Conservation (phyloP, 2,888 invertebrate species). For the Andrena camellia region DNA sequence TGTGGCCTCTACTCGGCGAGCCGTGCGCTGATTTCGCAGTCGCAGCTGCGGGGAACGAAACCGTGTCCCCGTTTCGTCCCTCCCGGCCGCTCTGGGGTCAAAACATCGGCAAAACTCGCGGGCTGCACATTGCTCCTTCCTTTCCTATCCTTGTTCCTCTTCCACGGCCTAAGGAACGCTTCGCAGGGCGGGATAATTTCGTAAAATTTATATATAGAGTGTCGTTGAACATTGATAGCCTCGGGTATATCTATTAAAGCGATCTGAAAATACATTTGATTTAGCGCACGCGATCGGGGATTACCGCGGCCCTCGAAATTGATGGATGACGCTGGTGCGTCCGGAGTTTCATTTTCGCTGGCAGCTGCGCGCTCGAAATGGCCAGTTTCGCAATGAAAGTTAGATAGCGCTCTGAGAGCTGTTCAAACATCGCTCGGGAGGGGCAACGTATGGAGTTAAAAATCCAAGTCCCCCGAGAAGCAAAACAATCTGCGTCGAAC, state of each 20-base stretch:
- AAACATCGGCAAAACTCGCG: conserved; percentile 27
- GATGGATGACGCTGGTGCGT: background rate
- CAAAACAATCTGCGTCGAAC: conserved; percentile 30
- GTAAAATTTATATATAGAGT: background rate
- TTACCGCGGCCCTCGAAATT: background rate
- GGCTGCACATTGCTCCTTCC: conserved; percentile 3
- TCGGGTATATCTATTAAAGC: too few relatives aligned
- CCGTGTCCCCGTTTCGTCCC: conserved; percentile 30
- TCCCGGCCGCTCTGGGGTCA: conserved; percentile 3
- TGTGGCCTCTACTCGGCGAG: conserved; percentile 53
- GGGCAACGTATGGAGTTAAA: conserved; percentile 3
- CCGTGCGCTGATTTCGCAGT: conserved; percentile 56
- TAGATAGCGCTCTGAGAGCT: conserved; percentile 43
- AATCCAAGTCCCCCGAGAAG: conserved; percentile 19
- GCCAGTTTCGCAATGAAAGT: conserved; percentile 27
- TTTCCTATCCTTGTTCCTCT: background rate
- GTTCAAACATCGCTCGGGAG: conserved; percentile 35
- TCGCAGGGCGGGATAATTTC: background rate
- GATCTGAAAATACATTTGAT: background rate
- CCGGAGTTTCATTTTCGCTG: conserved; percentile 18
- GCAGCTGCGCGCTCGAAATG: background rate
- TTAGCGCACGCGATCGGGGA: background rate
- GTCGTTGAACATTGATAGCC: background rate
- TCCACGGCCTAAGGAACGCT: background rate
- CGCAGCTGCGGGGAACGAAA: conserved; percentile 53